Evolutionary conservation across 2,797 vertebrate species (phyloP).

Genomic region (Ataeniobius toweri): DNA sequence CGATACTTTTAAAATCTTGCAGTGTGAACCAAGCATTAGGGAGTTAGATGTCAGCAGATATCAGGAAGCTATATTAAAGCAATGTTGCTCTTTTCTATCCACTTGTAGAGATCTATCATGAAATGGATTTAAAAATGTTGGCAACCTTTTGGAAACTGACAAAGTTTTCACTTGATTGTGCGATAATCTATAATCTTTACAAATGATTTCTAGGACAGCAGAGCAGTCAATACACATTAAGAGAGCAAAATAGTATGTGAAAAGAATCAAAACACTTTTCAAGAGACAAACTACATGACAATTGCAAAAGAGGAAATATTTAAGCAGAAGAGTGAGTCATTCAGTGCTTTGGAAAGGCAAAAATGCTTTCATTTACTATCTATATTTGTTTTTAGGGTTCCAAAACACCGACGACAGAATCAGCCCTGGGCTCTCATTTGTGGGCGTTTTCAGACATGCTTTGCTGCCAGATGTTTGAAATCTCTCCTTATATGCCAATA

Average conservation of each 20-base stretch:
- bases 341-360: conserved; percentile 22
- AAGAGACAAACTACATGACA: conserved; percentile 8
- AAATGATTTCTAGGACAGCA: not conserved
- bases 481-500: conserved; percentile 36
- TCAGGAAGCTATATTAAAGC: not conserved
- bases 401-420: conserved; percentile 50
- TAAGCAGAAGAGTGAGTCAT: conserved; percentile 24
- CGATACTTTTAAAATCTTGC: too few species aligned
- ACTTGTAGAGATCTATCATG: not conserved
- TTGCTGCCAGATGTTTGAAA: conserved; percentile 49
- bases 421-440: conserved; percentile 50
- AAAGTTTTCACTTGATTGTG: not conserved
- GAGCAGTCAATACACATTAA: not conserved
- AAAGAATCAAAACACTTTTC: conserved; percentile 8
- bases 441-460: conserved; percentile 48
- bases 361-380: conserved; percentile 11
- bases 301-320: conserved; percentile 4
- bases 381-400: conserved; percentile 49
- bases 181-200: not conserved
- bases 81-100: not conserved
- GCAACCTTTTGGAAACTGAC: not conserved
- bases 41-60: not conserved
- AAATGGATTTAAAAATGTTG: not conserved
- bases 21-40: too few species aligned
- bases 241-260: not conserved